phyloP scores from a whole-genome alignment of 2,113 vertebrate genomes.

The Potamarius usumacintae region DNA sequence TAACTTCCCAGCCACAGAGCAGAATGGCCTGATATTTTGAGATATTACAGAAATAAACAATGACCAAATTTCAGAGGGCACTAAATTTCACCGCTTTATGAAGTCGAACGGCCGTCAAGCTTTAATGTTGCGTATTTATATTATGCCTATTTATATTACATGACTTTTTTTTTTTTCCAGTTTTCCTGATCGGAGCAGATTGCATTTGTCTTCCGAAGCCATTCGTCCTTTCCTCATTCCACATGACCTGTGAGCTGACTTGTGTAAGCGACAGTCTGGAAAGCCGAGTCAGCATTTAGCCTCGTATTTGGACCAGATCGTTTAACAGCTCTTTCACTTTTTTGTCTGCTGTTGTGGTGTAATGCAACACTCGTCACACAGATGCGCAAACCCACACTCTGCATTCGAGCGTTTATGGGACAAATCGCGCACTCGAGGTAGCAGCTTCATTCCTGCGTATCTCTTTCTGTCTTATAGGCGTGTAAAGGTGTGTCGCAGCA shows the following conservation, averaged over 20 bases:
- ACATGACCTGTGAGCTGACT: background rate
- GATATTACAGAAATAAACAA: too few species aligned
- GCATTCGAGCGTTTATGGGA: background rate
- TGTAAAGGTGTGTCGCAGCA: background rate
- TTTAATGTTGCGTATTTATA: background rate
- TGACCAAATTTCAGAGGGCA: too few species aligned
- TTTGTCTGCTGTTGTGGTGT: background rate
- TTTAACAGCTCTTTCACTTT: constrained; percentile 1
- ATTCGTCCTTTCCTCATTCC: background rate
- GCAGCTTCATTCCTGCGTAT: background rate
- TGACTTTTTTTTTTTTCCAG: background rate
- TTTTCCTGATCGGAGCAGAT: background rate
- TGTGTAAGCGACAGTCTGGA: background rate
- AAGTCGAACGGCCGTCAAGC: too few species aligned
- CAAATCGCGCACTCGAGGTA: too few species aligned
- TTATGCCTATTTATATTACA: background rate
- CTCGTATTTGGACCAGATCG: background rate
- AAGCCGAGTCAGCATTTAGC: background rate
- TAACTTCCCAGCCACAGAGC: too few species aligned
- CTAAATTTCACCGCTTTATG: too few species aligned
- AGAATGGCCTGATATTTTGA: too few species aligned
- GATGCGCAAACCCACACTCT: background rate
- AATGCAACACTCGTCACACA: background rate
- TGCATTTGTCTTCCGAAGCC: background rate
- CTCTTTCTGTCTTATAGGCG: background rate